Conservation (phyloP, 1,140 invertebrate species). For the Drosophila bifasciata region DNA sequence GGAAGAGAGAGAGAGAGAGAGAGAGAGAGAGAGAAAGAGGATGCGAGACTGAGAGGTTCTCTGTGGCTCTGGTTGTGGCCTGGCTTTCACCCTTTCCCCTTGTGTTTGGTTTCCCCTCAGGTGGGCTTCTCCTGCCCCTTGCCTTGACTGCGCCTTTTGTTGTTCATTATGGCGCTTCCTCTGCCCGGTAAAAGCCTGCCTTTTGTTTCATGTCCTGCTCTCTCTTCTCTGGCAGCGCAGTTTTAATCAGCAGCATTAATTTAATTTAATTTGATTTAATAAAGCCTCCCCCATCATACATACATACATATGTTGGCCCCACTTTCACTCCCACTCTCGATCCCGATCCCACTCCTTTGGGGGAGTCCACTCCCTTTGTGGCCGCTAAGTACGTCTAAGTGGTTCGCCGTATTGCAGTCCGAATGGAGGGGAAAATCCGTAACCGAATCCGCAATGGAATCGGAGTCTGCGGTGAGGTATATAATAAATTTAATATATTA, state of each 20-base stretch:
- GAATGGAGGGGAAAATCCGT: conserved; percentile 16
- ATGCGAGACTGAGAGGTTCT: neutral
- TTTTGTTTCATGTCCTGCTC: conserved; percentile 58
- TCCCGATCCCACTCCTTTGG: too few species aligned
- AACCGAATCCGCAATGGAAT: conserved; percentile 1
- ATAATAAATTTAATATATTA: too few species aligned
- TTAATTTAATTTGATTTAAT: conserved; percentile 83
- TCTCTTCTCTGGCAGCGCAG: conserved; percentile 15
- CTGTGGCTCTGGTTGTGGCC: conserved; percentile 20
- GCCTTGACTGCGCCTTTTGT: too few species aligned
- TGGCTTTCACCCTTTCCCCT: neutral
- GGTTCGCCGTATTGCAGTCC: conserved; percentile 37
- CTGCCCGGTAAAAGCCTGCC: neutral
- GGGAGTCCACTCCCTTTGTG: conserved; percentile 3
- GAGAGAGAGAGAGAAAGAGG: too few species aligned
- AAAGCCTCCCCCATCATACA: conserved; percentile 34
- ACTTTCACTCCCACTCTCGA: neutral
- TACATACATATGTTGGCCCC: conserved; percentile 4
- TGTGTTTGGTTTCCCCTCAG: too few species aligned
- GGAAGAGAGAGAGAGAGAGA: too few species aligned
- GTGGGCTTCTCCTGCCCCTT: too few species aligned
- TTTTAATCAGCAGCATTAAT: conserved; percentile 77
- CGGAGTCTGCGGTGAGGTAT: neutral
- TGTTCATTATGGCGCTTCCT: too few species aligned
- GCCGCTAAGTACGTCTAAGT: conserved; percentile 73